Evolutionary conservation across 2,113 vertebrate species (phyloP), one percentile per base, ranked within the genome.

Genomic region (Vanacampus margaritifer): DNA sequence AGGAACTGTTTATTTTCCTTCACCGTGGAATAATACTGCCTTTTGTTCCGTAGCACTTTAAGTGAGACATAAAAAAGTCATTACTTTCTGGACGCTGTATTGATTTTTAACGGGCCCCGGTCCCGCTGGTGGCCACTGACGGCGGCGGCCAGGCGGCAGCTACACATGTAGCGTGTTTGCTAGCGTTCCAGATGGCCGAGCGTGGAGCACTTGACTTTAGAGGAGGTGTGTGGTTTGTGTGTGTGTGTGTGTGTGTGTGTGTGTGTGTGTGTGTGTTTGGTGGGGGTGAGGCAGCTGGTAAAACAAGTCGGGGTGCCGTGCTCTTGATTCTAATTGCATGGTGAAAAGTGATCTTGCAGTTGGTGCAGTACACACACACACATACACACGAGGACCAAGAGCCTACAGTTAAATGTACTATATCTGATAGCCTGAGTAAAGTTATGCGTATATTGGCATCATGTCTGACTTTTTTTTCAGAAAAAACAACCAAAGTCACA

Each of bases 1-100:
- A 84, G 78, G 76, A 89, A 83, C 73, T 85, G 84, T 88, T 88
- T 89, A 86, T 88, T 89, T 90, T 75, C 72, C 71, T 85, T 82
- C 64, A 65, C 69, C 59, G 32, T 24, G 64, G 85, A 81, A 88
- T 82, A 86, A 84, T 80, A 62, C 76, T 26, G 79, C 70, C 76
- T 80, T 86, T 87, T 88, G 83, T 89, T 79, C 72, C 41, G 57
- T 16, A 59, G 70, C 68, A 79, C 76, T 79, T 84, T 80, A 76
- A 81, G 68, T 21, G 53, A 74, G 71, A 86, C 81, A 75, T 75
- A 86, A 81, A 54, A 83, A 85, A 78, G 74, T 66, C 79, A 81
- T 81, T 86, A 81, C 69, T 50, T 74, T 50, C 67, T 74, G 65
- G 73, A 84, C 39, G 69, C 67, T 60, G 56, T 72, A 79, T 84